phyloP scores from a whole-genome alignment of 2,888 invertebrate species.

The Sycophila texana region DNA sequence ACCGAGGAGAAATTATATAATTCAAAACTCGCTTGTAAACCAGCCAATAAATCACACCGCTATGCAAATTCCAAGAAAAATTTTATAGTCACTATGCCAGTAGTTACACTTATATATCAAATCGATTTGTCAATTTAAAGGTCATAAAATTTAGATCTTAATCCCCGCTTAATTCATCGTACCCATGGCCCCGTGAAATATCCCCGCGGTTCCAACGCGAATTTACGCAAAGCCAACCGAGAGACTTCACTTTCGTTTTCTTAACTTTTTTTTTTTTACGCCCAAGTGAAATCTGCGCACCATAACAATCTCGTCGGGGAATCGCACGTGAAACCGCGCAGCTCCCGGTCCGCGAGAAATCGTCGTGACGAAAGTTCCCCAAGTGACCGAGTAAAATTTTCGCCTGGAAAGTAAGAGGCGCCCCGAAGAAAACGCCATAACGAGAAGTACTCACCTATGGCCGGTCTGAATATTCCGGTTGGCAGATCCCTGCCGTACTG shows the following conservation, averaged over 20 bases:
- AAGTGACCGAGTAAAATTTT: constrained; percentile 11
- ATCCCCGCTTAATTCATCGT: too few relatives aligned
- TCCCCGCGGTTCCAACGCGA: not conserved
- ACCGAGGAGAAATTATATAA: too few relatives aligned
- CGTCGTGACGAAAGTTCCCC: constrained; percentile 8
- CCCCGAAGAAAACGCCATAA: not conserved
- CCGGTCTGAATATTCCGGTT: constrained; percentile 82
- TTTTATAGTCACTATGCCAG: too few relatives aligned
- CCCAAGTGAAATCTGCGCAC: not conserved
- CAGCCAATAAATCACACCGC: too few relatives aligned
- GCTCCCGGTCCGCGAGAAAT: not conserved
- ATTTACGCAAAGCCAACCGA: not conserved
- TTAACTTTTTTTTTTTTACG: not conserved
- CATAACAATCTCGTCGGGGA: not conserved
- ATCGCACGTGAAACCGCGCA: not conserved
- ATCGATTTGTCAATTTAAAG: too few relatives aligned
- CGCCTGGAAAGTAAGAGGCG: constrained; percentile 21
- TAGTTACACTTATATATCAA: too few relatives aligned
- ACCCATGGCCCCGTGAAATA: not conserved
- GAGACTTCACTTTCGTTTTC: not conserved
- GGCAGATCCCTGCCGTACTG: constrained; percentile 80
- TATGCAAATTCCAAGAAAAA: too few relatives aligned
- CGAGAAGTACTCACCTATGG: constrained; percentile 78
- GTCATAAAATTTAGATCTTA: too few relatives aligned
- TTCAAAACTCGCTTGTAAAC: too few relatives aligned